These are phyloP conservation scores for Hanleya hanleyi DNA, from an alignment of 2,888 invertebrate genomes.

Conservation along the genomic window DNA sequence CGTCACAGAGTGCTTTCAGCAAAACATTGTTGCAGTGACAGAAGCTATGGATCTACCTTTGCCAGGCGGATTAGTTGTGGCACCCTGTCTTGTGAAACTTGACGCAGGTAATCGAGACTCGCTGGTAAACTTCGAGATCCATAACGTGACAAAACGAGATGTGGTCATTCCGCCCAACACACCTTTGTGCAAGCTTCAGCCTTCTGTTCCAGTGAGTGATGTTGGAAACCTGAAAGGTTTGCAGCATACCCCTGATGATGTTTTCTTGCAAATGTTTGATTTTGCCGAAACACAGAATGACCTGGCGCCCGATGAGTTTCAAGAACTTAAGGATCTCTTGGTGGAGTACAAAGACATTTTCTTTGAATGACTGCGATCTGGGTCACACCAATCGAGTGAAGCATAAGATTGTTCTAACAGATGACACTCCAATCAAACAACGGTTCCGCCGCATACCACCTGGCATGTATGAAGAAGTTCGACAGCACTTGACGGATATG, in stretches of 20 bases:
- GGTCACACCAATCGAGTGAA: background rate
- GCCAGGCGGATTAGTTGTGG: background rate
- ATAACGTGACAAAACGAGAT: background rate
- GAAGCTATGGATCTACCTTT: background rate
- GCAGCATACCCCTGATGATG: background rate
- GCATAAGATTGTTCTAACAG: background rate
- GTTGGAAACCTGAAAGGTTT: background rate
- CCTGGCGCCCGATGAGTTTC: background rate
- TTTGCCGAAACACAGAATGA: background rate
- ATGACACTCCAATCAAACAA: background rate
- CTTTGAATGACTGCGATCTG: background rate
- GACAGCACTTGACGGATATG: background rate
- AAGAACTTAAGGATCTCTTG: background rate
- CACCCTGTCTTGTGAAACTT: background rate
- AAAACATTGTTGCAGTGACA: background rate
- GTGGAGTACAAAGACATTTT: too few relatives aligned
- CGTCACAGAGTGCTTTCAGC: too few relatives aligned
- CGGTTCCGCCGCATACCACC: background rate
- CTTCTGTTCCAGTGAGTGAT: background rate
- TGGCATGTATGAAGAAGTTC: background rate
- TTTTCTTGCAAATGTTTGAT: background rate
- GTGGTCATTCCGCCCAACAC: background rate
- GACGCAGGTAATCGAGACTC: background rate
- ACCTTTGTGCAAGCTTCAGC: background rate
- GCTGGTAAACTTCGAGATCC: background rate